Percentiles rank a stretch among this genome's conserved stretches.
Evolutionary conservation across 2,113 vertebrate species (phyloP).

Genomic region (Chamaetylas fuelleborni): DNA sequence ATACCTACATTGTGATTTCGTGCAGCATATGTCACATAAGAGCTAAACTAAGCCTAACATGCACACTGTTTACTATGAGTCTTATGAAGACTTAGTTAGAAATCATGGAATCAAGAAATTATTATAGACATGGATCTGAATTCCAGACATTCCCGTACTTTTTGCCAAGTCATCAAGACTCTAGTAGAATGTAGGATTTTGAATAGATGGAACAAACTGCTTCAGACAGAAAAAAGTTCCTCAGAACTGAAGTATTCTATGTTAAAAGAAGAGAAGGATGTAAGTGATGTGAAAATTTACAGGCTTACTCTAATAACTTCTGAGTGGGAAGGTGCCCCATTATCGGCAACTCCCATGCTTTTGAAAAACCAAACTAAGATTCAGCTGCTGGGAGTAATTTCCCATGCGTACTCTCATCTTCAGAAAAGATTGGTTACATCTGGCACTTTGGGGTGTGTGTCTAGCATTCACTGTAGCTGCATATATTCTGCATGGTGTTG

Average conservation of each 20-base stretch:
- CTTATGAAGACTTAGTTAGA: neutral
- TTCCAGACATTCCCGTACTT: neutral
- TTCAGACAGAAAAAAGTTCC: neutral
- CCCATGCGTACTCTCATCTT: neutral
- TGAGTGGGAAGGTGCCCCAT: neutral
- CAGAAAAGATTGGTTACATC: neutral
- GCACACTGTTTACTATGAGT: neutral
- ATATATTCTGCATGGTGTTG: neutral
- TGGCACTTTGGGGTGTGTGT: neutral
- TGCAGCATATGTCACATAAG: neutral
- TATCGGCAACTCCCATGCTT: neutral
- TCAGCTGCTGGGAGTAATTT: neutral
- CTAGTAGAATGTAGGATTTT: neutral
- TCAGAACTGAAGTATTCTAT: neutral
- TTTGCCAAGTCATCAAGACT: neutral
- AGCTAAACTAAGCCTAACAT: neutral
- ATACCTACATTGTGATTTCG: neutral
- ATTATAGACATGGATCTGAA: neutral
- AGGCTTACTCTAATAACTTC: neutral
- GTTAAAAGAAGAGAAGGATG: neutral
- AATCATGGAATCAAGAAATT: neutral
- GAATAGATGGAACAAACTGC: neutral
- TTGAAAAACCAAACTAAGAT: neutral
- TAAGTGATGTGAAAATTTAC: neutral
- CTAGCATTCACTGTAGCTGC: neutral